These are phyloP conservation scores for Plutomurus gul DNA, from an alignment of 1,140 invertebrate genomes.

Conservation along the genomic window DNA sequence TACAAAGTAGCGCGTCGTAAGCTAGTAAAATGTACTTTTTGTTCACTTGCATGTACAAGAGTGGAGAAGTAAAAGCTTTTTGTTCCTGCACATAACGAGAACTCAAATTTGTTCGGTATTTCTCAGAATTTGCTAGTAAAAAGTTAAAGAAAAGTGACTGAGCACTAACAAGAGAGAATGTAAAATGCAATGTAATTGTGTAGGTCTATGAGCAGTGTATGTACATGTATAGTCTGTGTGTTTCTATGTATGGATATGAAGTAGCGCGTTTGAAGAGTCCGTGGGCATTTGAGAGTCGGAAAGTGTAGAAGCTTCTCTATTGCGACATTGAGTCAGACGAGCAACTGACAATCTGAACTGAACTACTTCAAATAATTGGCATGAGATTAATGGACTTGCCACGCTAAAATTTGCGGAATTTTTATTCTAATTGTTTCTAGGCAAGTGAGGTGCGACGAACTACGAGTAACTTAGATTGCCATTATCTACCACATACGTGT, in stretches of 20 bases:
- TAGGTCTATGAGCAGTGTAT: background rate
- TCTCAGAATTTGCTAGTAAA: constrained; percentile 20
- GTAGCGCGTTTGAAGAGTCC: constrained; percentile 12
- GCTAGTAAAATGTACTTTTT: too few relatives aligned
- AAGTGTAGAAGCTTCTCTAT: background rate
- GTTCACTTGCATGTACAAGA: too few relatives aligned
- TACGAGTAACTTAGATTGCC: constrained; percentile 15
- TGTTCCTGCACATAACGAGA: background rate
- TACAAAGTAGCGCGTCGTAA: too few relatives aligned
- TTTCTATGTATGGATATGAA: too few relatives aligned
- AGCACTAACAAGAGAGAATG: constrained; percentile 5
- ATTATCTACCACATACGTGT: background rate
- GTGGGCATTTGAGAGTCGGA: background rate
- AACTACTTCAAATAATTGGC: constrained; percentile 31
- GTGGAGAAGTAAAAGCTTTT: background rate
- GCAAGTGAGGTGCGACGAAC: constrained; percentile 34
- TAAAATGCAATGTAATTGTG: constrained; percentile 15
- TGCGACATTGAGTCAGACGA: background rate
- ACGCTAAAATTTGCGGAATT: constrained; percentile 39
- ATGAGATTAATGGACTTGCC: constrained; percentile 37
- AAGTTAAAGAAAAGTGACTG: constrained; percentile 16
- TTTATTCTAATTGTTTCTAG: constrained; percentile 35
- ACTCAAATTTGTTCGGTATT: constrained; percentile 13
- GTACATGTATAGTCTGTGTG: background rate
- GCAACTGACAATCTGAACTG: background rate